These are phyloP conservation scores for Ornithoptera priamus DNA, from an alignment of 2,888 invertebrate species.

Conservation along the genomic window DNA sequence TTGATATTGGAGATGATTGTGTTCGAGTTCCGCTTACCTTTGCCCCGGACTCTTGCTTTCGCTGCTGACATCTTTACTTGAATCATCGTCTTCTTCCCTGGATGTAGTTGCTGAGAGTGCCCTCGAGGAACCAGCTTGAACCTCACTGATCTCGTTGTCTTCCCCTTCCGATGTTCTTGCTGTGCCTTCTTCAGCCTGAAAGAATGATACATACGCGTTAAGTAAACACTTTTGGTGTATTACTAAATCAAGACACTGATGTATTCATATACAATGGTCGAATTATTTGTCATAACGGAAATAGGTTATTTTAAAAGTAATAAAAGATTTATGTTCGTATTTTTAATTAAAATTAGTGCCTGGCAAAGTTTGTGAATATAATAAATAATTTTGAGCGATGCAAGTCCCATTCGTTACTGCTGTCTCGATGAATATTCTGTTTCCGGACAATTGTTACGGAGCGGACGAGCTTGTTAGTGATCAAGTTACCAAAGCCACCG, in stretches of 20 bases:
- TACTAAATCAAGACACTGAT: neutral
- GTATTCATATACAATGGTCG: neutral
- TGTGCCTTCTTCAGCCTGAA: conserved; percentile 75
- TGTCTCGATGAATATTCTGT: conserved; percentile 12
- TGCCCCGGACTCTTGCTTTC: conserved; percentile 86
- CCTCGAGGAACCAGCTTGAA: conserved; percentile 66
- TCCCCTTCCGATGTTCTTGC: conserved; percentile 67
- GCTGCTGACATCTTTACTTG: conserved; percentile 84
- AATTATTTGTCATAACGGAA: neutral
- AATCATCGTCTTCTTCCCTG: conserved; percentile 86
- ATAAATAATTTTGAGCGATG: neutral
- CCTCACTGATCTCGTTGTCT: conserved; percentile 69
- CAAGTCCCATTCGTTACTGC: neutral
- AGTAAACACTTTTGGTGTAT: neutral
- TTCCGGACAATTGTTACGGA: conserved; percentile 7
- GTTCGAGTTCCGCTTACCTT: conserved; percentile 71
- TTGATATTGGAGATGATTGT: neutral
- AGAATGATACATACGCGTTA: conserved; percentile 26
- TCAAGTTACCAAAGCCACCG: conserved; percentile 6
- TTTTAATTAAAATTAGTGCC: neutral
- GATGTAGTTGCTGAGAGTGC: conserved; percentile 82
- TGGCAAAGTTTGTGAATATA: conserved; percentile 5
- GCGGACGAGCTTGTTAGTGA: conserved; percentile 11
- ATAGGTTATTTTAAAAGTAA: neutral
- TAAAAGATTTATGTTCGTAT: neutral